These are phyloP conservation scores for Hypothenemus hampei DNA, from an alignment of 1,140 invertebrate genomes.

Conservation along the genomic window DNA sequence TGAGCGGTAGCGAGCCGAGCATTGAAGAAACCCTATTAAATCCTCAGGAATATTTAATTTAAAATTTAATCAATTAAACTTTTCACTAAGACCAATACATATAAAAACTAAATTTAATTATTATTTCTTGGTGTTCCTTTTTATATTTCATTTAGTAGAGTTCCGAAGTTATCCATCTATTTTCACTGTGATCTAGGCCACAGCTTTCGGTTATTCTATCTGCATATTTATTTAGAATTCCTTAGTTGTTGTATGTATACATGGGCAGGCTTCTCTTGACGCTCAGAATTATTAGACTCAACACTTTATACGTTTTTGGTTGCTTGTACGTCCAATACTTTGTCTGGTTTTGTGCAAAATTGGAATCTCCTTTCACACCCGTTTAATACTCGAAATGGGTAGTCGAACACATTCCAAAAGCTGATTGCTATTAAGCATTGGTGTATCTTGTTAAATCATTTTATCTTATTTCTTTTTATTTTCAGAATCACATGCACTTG, in stretches of 20 bases:
- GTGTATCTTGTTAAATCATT: slow-evolving; percentile 38
- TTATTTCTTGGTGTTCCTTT: no score
- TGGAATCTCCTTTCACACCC: slow-evolving; percentile 42
- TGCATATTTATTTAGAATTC: slow-evolving; percentile 29
- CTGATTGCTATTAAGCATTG: slow-evolving; percentile 32
- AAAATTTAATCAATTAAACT: no score
- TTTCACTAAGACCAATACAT: no score
- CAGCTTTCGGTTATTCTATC: slow-evolving; percentile 36
- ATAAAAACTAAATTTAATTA: no score
- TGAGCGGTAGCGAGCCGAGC: no score
- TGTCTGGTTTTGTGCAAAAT: slow-evolving; percentile 40
- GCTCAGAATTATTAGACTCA: slow-evolving; percentile 25
- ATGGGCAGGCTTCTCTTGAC: slow-evolving; percentile 22
- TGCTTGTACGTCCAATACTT: no score
- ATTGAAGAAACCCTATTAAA: no score
- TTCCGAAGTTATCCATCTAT: slow-evolving; percentile 43
- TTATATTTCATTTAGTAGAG: no score
- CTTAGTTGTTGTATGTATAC: slow-evolving; percentile 32
- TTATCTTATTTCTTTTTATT: slow-evolving; percentile 34
- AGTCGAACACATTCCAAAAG: slow-evolving; percentile 29
- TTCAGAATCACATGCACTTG: slow-evolving; percentile 32
- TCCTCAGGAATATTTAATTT: no score
- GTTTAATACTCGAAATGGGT: slow-evolving; percentile 39
- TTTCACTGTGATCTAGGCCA: slow-evolving; percentile 40
- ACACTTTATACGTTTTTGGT: slow-evolving; percentile 39